Evolutionary conservation across 2,888 invertebrate genomes (phyloP).

Genomic region (Serripes groenlandicus): DNA sequence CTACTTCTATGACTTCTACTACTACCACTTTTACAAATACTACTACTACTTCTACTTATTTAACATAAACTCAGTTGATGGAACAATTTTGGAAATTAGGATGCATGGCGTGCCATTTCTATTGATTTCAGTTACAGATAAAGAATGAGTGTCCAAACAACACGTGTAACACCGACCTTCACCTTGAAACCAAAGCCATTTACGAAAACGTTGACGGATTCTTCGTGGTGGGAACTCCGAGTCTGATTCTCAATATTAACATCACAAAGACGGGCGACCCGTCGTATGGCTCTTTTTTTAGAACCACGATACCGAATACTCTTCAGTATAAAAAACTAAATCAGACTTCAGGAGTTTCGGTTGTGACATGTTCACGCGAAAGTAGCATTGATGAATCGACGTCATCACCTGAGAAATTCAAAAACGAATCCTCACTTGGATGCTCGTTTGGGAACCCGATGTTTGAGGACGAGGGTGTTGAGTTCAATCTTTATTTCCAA

Average conservation of each 20-base stretch:
- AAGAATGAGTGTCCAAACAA: slow-evolving; percentile 70
- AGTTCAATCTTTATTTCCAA: slow-evolving; percentile 45
- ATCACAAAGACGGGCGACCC: slow-evolving; percentile 74
- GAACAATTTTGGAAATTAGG: too few species aligned
- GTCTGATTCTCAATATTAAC: slow-evolving; percentile 64
- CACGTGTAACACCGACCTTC: slow-evolving; percentile 69
- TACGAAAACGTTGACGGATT: slow-evolving; percentile 41
- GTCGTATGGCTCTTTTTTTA: slow-evolving; percentile 70
- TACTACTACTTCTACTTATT: too few species aligned
- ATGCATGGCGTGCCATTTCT: too few species aligned
- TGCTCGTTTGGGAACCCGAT: slow-evolving; percentile 61
- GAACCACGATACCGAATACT: slow-evolving; percentile 63
- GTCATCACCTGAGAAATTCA: not conserved
- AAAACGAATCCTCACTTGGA: slow-evolving; percentile 18
- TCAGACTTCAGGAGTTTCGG: slow-evolving; percentile 47
- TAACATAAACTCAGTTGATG: too few species aligned
- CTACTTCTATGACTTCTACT: too few species aligned
- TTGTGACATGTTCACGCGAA: slow-evolving; percentile 43
- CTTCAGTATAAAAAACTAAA: slow-evolving; percentile 57
- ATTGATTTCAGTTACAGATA: slow-evolving; percentile 64
- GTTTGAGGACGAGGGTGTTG: slow-evolving; percentile 38
- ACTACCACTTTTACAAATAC: too few species aligned
- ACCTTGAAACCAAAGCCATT: slow-evolving; percentile 42
- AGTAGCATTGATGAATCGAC: not conserved
- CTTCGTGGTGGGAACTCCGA: slow-evolving; percentile 69